phyloP scores from a whole-genome alignment of 2,113 vertebrate genomes.

The Prolemur simus region DNA sequence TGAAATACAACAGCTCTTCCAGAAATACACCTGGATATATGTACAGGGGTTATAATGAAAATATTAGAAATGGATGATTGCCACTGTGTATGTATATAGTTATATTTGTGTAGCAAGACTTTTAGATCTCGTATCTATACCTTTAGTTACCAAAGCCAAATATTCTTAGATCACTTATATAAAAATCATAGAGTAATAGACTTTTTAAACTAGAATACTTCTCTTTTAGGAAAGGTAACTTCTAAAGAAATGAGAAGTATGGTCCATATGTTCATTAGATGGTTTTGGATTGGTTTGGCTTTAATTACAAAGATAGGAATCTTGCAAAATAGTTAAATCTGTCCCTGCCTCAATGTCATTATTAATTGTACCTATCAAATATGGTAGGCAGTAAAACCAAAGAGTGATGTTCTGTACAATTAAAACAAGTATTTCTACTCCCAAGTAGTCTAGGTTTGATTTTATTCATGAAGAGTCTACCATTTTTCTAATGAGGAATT shows the following conservation, averaged over 20 bases:
- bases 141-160: background rate
- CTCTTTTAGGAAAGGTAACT: background rate
- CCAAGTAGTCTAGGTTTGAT: background rate
- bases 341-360: background rate
- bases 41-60: background rate
- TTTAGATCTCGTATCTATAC: background rate
- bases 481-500: background rate
- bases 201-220: background rate
- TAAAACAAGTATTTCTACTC: background rate
- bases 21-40: background rate
- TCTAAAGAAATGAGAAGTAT: background rate
- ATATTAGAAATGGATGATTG: background rate
- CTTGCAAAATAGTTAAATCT: background rate
- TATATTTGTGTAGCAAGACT: background rate
- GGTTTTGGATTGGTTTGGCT: constrained; percentile 22
- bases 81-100: background rate
- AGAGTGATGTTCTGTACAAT: background rate
- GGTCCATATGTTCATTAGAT: background rate
- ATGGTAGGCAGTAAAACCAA: background rate
- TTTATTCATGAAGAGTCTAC: background rate
- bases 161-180: background rate
- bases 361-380: background rate
- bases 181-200: background rate
- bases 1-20: background rate
- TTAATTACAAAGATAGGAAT: background rate